phyloP scores from a whole-genome alignment of 2,797 vertebrate species.

The Otolemur crassicaudatus region DNA sequence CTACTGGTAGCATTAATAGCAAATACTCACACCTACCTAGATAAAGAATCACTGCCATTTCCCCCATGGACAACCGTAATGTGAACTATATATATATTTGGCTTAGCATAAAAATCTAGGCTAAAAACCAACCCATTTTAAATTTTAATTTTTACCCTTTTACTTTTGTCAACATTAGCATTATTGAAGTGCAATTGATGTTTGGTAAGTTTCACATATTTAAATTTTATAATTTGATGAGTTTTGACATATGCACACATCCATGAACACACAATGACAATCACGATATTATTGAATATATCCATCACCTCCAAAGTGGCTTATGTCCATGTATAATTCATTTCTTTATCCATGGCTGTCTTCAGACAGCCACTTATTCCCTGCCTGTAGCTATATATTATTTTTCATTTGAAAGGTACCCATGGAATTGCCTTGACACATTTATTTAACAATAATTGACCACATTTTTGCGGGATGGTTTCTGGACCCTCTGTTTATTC shows the following conservation, averaged over 20 bases:
- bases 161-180: neutral
- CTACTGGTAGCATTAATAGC: neutral
- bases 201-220: neutral
- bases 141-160: neutral
- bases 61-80: neutral
- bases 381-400: neutral
- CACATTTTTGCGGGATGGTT: too few relatives aligned
- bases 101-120: neutral
- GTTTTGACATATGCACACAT: neutral
- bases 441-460: too few relatives aligned
- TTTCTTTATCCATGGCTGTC: neutral
- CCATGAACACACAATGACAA: neutral
- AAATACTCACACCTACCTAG: neutral
- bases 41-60: neutral
- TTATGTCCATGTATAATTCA: neutral
- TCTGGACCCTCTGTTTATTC: too few relatives aligned
- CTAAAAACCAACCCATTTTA: neutral
- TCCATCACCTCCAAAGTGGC: neutral
- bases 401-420: neutral
- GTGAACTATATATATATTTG: neutral
- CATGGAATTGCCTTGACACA: too few relatives aligned
- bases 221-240: neutral
- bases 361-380: neutral
- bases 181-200: neutral
- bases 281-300: neutral